These are phyloP conservation scores for Neoaliturus tenellus DNA, from an alignment of 2,888 invertebrate species.

Conservation along the genomic window DNA sequence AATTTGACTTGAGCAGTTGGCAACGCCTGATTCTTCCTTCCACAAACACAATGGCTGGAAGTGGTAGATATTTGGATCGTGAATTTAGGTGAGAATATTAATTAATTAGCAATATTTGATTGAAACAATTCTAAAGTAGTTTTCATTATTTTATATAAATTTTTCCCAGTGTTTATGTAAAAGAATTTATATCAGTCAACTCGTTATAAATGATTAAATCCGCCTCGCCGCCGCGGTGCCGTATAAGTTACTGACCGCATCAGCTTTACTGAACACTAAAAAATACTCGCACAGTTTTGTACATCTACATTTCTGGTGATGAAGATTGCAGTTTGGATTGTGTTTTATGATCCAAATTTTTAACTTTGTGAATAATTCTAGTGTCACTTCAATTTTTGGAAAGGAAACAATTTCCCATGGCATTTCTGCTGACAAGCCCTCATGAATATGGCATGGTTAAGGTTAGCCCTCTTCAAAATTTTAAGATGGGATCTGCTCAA, in stretches of 20 bases:
- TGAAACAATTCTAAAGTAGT: too few relatives aligned
- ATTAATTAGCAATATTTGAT: not conserved
- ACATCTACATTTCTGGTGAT: not conserved
- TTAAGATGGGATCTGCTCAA: too few relatives aligned
- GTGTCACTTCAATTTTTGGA: too few relatives aligned
- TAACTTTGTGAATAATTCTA: too few relatives aligned
- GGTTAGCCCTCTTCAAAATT: too few relatives aligned
- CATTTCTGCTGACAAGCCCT: too few relatives aligned
- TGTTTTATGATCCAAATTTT: too few relatives aligned
- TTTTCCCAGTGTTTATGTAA: not conserved
- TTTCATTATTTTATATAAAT: too few relatives aligned
- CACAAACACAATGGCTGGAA: slow-evolving; percentile 30
- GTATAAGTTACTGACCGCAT: not conserved
- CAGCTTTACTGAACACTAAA: not conserved
- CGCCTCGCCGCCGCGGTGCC: slow-evolving; percentile 1
- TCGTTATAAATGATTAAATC: not conserved
- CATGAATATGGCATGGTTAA: too few relatives aligned
- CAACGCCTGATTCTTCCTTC: not conserved
- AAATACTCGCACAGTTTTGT: too few relatives aligned
- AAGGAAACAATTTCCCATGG: too few relatives aligned
- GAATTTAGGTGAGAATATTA: slow-evolving; percentile 70
- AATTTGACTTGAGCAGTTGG: not conserved
- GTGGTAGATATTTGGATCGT: slow-evolving; percentile 16
- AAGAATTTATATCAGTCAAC: not conserved
- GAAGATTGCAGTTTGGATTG: too few relatives aligned